Conservation (phyloP, 2,888 invertebrate genomes). For the Orthonevra nobilis region DNA sequence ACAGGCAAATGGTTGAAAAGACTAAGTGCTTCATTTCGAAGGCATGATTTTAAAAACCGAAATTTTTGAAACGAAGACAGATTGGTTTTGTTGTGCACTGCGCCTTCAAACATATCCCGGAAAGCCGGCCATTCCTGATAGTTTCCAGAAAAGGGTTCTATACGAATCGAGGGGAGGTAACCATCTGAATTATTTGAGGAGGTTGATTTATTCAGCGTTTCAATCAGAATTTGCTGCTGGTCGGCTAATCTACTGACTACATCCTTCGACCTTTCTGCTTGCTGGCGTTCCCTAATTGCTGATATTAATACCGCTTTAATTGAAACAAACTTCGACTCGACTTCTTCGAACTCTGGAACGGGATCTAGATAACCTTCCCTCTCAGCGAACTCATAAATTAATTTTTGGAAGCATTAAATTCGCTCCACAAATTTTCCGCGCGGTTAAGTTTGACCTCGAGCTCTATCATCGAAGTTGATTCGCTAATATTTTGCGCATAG, state of each 20-base stretch:
- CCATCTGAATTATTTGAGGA: background rate
- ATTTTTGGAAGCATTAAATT: conserved; percentile 4
- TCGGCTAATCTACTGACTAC: background rate
- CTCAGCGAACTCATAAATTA: background rate
- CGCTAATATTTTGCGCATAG: background rate
- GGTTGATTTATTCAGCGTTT: background rate
- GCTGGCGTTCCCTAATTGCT: background rate
- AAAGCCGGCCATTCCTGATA: conserved; percentile 14
- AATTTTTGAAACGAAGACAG: no score
- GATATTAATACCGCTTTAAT: background rate
- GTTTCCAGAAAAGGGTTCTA: background rate
- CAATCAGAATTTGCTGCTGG: background rate
- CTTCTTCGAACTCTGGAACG: conserved; percentile 1
- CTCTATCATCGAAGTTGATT: background rate
- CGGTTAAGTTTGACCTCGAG: background rate
- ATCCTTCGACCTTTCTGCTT: background rate
- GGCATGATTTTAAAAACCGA: no score
- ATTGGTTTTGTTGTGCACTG: no score
- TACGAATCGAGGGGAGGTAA: no score
- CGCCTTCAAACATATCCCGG: conserved; percentile 14
- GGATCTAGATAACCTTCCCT: conserved; percentile 14
- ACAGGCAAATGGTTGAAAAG: no score
- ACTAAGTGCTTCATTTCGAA: no score
- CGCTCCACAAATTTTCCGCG: conserved; percentile 7
- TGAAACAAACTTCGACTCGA: background rate